Conservation (phyloP, 2,888 invertebrate species). For the Mimumesa dahlbomi region DNA sequence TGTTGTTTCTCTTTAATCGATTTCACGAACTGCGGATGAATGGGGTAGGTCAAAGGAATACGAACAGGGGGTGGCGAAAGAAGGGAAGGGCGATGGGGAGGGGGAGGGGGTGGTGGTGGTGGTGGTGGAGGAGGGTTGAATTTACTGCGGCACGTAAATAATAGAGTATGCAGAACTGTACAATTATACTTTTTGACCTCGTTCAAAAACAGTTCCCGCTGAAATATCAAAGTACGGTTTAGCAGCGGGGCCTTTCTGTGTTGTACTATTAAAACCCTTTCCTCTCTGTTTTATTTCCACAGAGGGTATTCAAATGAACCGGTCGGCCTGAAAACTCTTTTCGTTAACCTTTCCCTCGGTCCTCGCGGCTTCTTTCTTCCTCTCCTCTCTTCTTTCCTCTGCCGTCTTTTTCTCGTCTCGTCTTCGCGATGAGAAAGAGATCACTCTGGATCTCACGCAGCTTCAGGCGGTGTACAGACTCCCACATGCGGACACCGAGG, state of each 20-base stretch:
- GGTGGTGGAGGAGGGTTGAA: neutral
- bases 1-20: constrained; percentile 3
- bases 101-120: too few species aligned
- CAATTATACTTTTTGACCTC: constrained; percentile 25
- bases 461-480: constrained; percentile 41
- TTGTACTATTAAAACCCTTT: neutral
- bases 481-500: constrained; percentile 37
- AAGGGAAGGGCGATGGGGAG: too few species aligned
- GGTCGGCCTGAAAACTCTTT: constrained; percentile 19
- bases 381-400: neutral
- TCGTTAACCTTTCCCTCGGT: constrained; percentile 22
- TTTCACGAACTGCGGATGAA: constrained; percentile 8
- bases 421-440: constrained; percentile 1
- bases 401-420: constrained; percentile 1
- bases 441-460: constrained; percentile 33
- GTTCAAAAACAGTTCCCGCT: constrained; percentile 15
- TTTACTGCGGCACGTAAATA: constrained; percentile 26
- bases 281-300: neutral
- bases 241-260: neutral
- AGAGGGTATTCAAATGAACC: constrained; percentile 4
- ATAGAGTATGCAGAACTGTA: neutral
- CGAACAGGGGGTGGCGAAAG: neutral
- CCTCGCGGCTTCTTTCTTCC: too few species aligned
- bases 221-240: too few species aligned
- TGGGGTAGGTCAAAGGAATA: constrained; percentile 1